Conservation (phyloP, 1,140 invertebrate species). For the Cataglyphis hispanica region DNA sequence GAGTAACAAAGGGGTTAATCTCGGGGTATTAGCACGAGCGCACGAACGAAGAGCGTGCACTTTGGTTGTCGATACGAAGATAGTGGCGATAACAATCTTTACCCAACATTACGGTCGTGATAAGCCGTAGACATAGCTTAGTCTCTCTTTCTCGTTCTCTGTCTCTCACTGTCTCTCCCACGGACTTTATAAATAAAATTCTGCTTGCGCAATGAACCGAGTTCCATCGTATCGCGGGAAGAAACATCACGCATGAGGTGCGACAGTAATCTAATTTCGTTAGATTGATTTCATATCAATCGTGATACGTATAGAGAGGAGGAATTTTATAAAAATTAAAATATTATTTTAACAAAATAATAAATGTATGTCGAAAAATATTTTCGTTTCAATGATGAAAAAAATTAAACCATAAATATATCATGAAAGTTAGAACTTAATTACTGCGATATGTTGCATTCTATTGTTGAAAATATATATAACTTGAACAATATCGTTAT, state of each 20-base stretch:
- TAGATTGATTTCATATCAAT: conserved; percentile 21
- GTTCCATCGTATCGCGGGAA: conserved; percentile 10
- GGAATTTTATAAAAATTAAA: neutral
- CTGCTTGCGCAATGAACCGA: conserved; percentile 43
- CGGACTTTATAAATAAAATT: conserved; percentile 61
- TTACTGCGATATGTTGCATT: neutral
- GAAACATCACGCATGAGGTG: conserved; percentile 34
- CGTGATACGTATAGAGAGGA: neutral
- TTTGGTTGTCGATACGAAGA: conserved; percentile 54
- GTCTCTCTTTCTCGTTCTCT: neutral
- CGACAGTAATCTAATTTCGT: conserved; percentile 53
- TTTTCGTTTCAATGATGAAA: neutral
- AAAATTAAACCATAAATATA: neutral
- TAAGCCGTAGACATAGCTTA: conserved; percentile 21
- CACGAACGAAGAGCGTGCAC: conserved; percentile 10
- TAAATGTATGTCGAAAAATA: neutral
- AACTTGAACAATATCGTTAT: neutral
- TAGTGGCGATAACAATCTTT: conserved; percentile 56
- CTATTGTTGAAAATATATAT: neutral
- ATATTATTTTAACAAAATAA: conserved; percentile 37
- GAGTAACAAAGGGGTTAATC: conserved; percentile 47
- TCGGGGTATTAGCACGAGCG: conserved; percentile 33
- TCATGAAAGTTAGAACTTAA: neutral
- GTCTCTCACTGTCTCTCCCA: neutral
- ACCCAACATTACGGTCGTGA: conserved; percentile 47